A percentile compares a stretch with the other conserved stretches of the same genome.
These are phyloP conservation scores for Dolichoris vasculosae DNA, from an alignment of 1,140 invertebrate genomes.

Conservation along the genomic window DNA sequence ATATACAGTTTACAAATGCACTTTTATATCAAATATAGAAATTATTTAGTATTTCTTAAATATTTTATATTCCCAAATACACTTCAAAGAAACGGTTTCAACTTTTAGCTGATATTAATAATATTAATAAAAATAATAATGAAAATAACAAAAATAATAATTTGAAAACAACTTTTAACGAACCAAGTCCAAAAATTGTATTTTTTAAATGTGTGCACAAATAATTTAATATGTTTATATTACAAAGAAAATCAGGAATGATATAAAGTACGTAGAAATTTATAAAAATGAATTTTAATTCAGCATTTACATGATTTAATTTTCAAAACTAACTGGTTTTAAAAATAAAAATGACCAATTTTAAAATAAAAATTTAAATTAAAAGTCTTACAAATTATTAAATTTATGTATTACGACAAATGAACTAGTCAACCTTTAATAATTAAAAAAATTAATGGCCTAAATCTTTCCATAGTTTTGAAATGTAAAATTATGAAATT, in stretches of 20 bases:
- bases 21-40: conserved; percentile 28
- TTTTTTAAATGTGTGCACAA: neutral
- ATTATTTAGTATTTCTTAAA: conserved; percentile 13
- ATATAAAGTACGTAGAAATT: neutral
- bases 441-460: conserved; percentile 5
- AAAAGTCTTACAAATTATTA: conserved; percentile 1
- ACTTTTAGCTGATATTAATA: neutral
- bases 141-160: neutral
- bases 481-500: neutral
- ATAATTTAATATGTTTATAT: conserved; percentile 20
- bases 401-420: conserved; percentile 6
- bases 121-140: neutral
- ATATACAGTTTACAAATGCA: conserved; percentile 34
- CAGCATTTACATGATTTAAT: neutral
- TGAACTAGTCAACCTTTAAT: conserved; percentile 23
- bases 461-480: neutral
- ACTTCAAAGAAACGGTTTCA: neutral
- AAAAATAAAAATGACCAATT: neutral
- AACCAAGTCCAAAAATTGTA: neutral
- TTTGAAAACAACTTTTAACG: neutral
- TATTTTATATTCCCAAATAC: conserved; percentile 9
- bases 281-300: neutral
- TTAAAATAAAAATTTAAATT: neutral
- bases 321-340: neutral
- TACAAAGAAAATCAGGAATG: conserved; percentile 7